Evolutionary conservation across 2,797 vertebrate species (phyloP).

Genomic region (Anguilla marmorata): DNA sequence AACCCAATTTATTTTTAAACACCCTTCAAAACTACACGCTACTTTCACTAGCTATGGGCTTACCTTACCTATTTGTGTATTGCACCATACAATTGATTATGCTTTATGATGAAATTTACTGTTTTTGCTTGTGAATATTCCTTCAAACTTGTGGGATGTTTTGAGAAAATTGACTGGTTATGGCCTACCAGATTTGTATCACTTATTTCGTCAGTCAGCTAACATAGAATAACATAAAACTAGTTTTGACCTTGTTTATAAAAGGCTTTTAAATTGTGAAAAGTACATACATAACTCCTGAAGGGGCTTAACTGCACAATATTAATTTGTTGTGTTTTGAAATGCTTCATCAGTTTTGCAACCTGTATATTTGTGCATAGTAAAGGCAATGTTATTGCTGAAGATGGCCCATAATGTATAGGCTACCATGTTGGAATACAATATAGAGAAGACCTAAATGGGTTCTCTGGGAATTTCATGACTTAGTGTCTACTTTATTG

Average conservation of each 20-base stretch:
- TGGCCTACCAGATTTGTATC: background rate
- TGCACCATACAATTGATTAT: background rate
- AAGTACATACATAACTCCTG: background rate
- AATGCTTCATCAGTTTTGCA: background rate
- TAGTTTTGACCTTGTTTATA: background rate
- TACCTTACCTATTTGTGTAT: background rate
- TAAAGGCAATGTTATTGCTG: background rate
- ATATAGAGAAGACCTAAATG: background rate
- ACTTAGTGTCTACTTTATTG: background rate
- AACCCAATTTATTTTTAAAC: background rate
- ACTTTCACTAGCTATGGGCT: background rate
- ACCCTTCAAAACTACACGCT: background rate
- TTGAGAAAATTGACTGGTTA: background rate
- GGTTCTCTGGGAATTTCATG: background rate
- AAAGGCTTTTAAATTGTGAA: background rate
- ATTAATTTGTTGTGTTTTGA: background rate
- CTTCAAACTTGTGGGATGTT: background rate
- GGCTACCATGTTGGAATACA: background rate
- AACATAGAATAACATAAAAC: background rate
- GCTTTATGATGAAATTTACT: background rate
- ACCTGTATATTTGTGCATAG: background rate
- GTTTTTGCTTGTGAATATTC: background rate
- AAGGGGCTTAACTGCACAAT: background rate
- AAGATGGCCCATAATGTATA: background rate
- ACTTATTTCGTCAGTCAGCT: background rate